Base-by-base conservation (phyloP, 2,113 vertebrate genomes). In the Eupsittula cactorum region DNA sequence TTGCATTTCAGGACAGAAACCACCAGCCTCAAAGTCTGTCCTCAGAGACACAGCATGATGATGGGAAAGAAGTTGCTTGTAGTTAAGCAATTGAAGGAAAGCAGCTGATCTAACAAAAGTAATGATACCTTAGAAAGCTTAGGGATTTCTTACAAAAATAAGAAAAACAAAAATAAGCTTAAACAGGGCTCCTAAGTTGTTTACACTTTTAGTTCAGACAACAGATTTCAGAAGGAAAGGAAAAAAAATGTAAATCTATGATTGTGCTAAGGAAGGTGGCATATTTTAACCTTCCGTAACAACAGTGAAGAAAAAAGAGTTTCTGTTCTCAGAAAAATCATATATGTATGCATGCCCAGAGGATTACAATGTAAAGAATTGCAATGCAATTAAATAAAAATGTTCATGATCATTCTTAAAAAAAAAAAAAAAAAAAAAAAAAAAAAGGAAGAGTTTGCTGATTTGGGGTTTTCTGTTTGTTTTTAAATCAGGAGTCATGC, bases 291-390 rank as follows among this genome's bases (percentile, higher is more conserved):
- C 13, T 88, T 49, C 52, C 3, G 1, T 37, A 49, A 59, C 0
- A 3, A 9, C 44, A 62, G 16, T 37, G 64, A 77, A 86, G 80
- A 74, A 21, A 2, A 13, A 39, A 63, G 39, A 47, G 20, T 28
- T 65, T 71, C 37, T n/a, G 13, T 77, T 85, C 65, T 83, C 44
- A 73, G 39, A 46, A 53, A 73, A 91, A 71, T 4, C 16, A 24
- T 2, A 9, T 44, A 13, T 0, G 2, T 14, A 29, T 13, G 35
- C 11, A 28, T 29, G 33, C 2, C 6, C 28, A 86, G 27, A 35
- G 20, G 23, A 44, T 23, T 73, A 44, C 5, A 52, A 8, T 23
- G 17, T 41, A 70, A 69, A 77, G 23, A 16, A 68, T 2, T 60
- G 12, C 5, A 69, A 41, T 44, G n/a, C 13, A 62, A 19, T 67